Base-by-base conservation (phyloP, 92 coral and sea anemone species). In the Epizoanthus illoricatus region DNA sequence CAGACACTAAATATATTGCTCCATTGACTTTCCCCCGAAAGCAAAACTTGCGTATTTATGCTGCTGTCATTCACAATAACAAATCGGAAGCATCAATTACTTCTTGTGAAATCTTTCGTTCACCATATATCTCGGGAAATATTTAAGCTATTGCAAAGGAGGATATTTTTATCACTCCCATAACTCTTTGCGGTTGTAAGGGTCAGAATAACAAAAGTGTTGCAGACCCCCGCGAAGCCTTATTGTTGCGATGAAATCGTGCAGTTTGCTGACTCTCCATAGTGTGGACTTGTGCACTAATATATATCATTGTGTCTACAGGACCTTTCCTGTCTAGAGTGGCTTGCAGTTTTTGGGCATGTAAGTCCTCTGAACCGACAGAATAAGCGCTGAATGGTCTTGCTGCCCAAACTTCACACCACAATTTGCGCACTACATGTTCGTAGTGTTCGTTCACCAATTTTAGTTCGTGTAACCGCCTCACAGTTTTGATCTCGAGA, bases 401-500 rank as follows among this genome's bases (percentile, higher is more conserved):
- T 28, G 33, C 33, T 28, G 33, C 33, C 33, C 0, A 28, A 28
- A 28, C 33, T 45, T 43, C 24, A 36, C 17, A 24, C 75, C 59
- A 41, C 7, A 58, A 41, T 70, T 3, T 0, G 8, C 43, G 69
- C 69, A 4, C 24, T 65, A 39, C 41, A 28, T 2, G 33, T n/a
- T n/a, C n/a, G n/a, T n/a, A 13, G 36, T 20, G 69, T 20, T 65
- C 69, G 69, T 21, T 71, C 24, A 36, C 75, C 75, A 7, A 42
- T 43, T 24, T 71, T 43, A 15, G 47, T 71, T 19, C 59, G 45
- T 24, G 75, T 71, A 24, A 42, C 60, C 1, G 33, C n/a, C n/a
- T 16, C 75, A 71, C 43, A 71, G 75, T 71, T 71, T 71, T 43
- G 75, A 71, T 45, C 58, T 71, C 45, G 58, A 71, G 75, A 39